Base-by-base conservation (phyloP, 2,888 invertebrate genomes). In the Apantesis nais region DNA sequence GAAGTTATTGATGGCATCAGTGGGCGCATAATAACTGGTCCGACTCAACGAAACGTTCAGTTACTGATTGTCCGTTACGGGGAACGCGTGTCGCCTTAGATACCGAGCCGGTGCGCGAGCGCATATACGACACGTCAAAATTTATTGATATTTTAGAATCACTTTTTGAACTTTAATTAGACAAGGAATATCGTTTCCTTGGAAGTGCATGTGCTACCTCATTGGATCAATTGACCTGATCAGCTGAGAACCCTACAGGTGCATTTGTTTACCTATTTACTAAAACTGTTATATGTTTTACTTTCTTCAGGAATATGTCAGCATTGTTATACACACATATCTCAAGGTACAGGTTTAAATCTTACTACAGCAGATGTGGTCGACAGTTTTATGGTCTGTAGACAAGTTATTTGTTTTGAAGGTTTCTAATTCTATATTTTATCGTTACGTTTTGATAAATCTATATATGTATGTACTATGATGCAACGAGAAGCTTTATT, bases 1-100 rank as follows among this genome's bases (percentile, higher is more conserved):
- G 86, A 88, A 91, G 89, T 89, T 93, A 91, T 93, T 90, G 92
- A 91, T 89, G 92, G 90, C 88, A 88, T 87, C 90, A 86, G 92
- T 93, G 92, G 92, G 92, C 93, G 94, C 94, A 94, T 94, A 92
- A 94, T 94, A 94, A 94, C 93, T 93, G 93, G 90, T 90, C 88
- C 91, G 91, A 77, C 87, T 78, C 86, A 80, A 85, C 85, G 80
- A 83, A 88, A 87, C 91, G 91, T 89, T 94, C 94, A 94, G 95
- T 95, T 86, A 88, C 90, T 89, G 91, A 93, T 92, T 91, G 93
- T 85, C 85, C 88, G 93, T 85, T 88, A 88, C 86, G 89, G 85
- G 80, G 90, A 88, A 86, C 91, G 93, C 91, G 88, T 92, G 94
- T 91, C 91, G 89, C 85, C 83, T 79, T 80, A 79, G 77, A 82